Conservation (phyloP, 2,113 vertebrate species). For the Campylomormyrus tamandua region DNA sequence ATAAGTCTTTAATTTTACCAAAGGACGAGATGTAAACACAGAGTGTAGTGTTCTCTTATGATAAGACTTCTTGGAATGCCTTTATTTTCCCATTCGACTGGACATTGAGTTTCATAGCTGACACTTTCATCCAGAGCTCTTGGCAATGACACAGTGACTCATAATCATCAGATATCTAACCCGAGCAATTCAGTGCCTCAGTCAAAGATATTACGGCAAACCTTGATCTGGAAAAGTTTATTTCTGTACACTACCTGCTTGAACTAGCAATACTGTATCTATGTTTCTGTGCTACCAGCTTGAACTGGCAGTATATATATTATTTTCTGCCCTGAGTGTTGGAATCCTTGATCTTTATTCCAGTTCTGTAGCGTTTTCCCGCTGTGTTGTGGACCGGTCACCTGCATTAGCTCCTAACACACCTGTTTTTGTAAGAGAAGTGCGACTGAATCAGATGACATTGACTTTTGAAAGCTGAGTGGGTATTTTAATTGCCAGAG, state of each 20-base stretch:
- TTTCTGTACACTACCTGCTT: background rate
- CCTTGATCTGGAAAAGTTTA: background rate
- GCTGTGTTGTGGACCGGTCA: background rate
- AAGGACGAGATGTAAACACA: background rate
- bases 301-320: background rate
- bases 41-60: background rate
- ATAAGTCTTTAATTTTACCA: slow-evolving; percentile 7
- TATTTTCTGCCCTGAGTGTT: background rate
- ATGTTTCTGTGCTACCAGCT: background rate
- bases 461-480: background rate
- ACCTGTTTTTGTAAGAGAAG: background rate
- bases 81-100: background rate
- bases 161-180: background rate
- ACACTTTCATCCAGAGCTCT: background rate
- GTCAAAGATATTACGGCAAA: background rate
- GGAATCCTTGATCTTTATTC: background rate
- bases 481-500: background rate
- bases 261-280: background rate
- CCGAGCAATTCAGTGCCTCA: background rate
- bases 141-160: background rate
- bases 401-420: background rate
- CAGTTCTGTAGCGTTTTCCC: background rate
- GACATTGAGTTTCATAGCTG: background rate
- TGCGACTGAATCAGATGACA: background rate
- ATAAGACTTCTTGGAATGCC: background rate